These are phyloP conservation scores for Taurulus bubalis DNA, from an alignment of 2,113 vertebrate species.

Conservation along the genomic window DNA sequence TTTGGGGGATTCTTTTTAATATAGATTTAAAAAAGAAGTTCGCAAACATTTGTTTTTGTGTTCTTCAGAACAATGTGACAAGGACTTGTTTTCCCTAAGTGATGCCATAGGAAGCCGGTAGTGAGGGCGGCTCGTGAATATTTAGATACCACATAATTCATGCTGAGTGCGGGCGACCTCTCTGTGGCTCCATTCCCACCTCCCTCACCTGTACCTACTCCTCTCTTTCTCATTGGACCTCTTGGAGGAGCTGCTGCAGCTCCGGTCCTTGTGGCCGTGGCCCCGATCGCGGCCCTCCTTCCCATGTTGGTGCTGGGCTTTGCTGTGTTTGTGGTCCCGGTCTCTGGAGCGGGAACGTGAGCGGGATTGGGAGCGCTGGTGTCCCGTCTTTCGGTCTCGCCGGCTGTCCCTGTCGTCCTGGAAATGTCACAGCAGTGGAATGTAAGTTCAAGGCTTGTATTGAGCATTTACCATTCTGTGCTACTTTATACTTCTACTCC, in stretches of 20 bases:
- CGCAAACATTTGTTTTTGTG: background rate
- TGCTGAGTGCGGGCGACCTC: background rate
- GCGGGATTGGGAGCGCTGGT: slow-evolving; percentile 76
- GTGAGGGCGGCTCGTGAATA: background rate
- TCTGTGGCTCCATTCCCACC: background rate
- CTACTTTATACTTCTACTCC: background rate
- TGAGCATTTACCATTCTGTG: background rate
- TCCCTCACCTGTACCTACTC: slow-evolving; percentile 84
- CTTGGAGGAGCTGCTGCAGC: slow-evolving; percentile 87
- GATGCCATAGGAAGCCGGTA: background rate
- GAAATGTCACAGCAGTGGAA: background rate
- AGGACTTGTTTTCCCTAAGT: background rate
- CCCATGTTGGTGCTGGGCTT: slow-evolving; percentile 76
- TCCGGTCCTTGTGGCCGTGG: slow-evolving; percentile 73
- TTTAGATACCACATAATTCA: background rate
- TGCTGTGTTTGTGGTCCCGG: slow-evolving; percentile 78
- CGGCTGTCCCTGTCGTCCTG: slow-evolving; percentile 82
- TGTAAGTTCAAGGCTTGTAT: background rate
- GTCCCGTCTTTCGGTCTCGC: slow-evolving; percentile 79
- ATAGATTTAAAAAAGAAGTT: slow-evolving; percentile 1
- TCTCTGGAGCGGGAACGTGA: slow-evolving; percentile 82
- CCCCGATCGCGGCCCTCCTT: slow-evolving; percentile 82
- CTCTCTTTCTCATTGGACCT: slow-evolving; percentile 89
- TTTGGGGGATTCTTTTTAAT: slow-evolving; percentile 17
- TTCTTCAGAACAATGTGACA: slow-evolving; percentile 7